Evolutionary conservation across 1,140 invertebrate species (phyloP).

Genomic region (Rhyacophila brunnea): DNA sequence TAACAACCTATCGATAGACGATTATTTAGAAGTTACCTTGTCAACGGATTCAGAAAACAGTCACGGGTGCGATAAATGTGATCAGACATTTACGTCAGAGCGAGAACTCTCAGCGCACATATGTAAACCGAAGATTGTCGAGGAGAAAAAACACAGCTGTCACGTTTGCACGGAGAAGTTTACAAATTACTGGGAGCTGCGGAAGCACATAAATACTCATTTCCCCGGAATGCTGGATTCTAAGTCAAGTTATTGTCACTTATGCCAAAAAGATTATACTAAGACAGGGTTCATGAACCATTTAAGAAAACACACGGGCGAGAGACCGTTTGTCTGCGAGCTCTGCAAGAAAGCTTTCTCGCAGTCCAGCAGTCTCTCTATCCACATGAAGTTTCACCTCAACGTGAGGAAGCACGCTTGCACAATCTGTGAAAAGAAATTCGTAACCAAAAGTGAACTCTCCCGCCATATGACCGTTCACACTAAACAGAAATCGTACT

Average conservation of each 20-base stretch:
- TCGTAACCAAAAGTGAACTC: conserved; percentile 60
- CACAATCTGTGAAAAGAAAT: conserved; percentile 59
- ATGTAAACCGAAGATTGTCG: conserved; percentile 45
- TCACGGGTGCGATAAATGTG: conserved; percentile 50
- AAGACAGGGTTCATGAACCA: conserved; percentile 63
- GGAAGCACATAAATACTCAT: conserved; percentile 53
- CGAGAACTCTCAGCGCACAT: conserved; percentile 44
- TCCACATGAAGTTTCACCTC: conserved; percentile 64
- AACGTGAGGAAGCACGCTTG: conserved; percentile 57
- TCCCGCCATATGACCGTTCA: conserved; percentile 61
- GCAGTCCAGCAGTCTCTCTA: conserved; percentile 59
- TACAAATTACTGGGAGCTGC: conserved; percentile 51
- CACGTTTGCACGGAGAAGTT: conserved; percentile 54
- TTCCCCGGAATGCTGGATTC: conserved; percentile 55
- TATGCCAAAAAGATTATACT: conserved; percentile 55
- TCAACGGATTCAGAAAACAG: conserved; percentile 54
- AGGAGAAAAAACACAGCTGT: conserved; percentile 48
- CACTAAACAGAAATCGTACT: conserved; percentile 61
- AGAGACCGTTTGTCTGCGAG: conserved; percentile 70
- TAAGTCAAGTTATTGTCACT: conserved; percentile 54
- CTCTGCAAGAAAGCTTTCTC: conserved; percentile 62
- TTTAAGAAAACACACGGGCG: conserved; percentile 84
- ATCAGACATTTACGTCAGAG: conserved; percentile 51
- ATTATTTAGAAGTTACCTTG: conserved; percentile 53
- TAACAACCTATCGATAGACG: conserved; percentile 54